Base-by-base conservation (phyloP, 2,113 vertebrate genomes). In the Barbus barbus region DNA sequence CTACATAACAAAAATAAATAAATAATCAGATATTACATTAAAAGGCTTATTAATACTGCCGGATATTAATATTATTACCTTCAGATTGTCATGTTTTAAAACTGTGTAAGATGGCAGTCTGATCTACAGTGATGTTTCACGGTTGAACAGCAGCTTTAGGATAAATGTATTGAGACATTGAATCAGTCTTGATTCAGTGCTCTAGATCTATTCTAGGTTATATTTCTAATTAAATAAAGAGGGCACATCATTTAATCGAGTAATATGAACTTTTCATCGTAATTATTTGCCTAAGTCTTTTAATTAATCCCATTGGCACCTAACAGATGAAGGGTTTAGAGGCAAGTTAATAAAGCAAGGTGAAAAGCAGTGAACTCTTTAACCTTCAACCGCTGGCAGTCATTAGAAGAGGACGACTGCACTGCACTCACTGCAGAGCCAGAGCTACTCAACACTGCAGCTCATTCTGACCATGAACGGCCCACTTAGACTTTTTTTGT, bases 331-430 rank as follows among this genome's bases (percentile, higher is more conserved):
- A 82, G 72, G 24, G 60, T 63, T 78, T 63, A 78, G 78, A 0
- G 14, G 90, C 76, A 77, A 72, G 69, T 69, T 67, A 85, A 76
- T 46, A 72, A 60, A 36, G 20, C 48, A 78, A 84, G 92, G 91
- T 90, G 92, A 87, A 93, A 93, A 93, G 90, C 88, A 87, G 85
- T 69, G 24, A 72, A 83, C 91, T 90, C 85, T 86, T 77, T 91
- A 91, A 91, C 91, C 91, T 93, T 93, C 93, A 91, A 93, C 92
- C 93, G 91, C 28, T 65, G 53, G 74, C 56, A 31, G 79, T 93
- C 93, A 93, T 94, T 94, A 65, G 6, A 24, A 20, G 44, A 75
- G 53, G 71, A 33, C 41, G 13, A 26, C 73, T 53, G 33, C 38
- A 53, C 26, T 53, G 13, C n/a, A n/a, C n/a, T n/a, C n/a, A n/a